phyloP scores from a whole-genome alignment of 2,113 vertebrate species.

The Scalopus aquaticus region DNA sequence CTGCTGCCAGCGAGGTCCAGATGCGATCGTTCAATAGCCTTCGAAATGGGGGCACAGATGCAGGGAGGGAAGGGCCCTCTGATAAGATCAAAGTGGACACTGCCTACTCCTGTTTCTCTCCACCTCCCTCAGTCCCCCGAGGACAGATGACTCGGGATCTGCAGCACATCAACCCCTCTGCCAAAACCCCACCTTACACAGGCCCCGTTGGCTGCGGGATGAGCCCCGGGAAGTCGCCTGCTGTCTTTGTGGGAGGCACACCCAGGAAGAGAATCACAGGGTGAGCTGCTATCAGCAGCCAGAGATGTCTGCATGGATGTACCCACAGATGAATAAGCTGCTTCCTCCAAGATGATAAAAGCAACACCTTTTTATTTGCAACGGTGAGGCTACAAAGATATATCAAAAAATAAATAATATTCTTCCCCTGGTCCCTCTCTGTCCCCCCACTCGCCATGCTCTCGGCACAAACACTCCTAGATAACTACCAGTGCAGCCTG shows the following conservation, averaged over 20 bases:
- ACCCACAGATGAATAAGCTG: not conserved
- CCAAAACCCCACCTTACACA: not conserved
- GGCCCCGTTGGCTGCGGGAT: not conserved
- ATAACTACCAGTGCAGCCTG: not conserved
- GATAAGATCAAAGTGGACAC: not conserved
- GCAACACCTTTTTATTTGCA: not conserved
- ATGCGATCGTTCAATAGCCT: not conserved
- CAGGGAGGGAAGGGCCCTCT: not conserved
- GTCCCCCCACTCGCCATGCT: fast-evolving
- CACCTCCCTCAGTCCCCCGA: not conserved
- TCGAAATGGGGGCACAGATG: not conserved
- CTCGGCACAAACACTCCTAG: not conserved
- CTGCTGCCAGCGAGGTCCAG: not conserved
- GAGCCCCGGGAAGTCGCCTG: not conserved
- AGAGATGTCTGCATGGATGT: not conserved
- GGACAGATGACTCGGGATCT: not conserved
- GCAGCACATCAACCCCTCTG: not conserved
- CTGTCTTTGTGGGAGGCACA: not conserved
- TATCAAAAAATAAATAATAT: not conserved
- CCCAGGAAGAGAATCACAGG: fast-evolving
- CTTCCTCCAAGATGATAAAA: not conserved
- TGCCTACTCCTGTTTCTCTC: not conserved
- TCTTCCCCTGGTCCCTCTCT: not conserved
- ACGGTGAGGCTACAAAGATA: not conserved
- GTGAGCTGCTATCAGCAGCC: not conserved